Conservation (phyloP, 2,113 vertebrate species). For the Phainopepla nitens region DNA sequence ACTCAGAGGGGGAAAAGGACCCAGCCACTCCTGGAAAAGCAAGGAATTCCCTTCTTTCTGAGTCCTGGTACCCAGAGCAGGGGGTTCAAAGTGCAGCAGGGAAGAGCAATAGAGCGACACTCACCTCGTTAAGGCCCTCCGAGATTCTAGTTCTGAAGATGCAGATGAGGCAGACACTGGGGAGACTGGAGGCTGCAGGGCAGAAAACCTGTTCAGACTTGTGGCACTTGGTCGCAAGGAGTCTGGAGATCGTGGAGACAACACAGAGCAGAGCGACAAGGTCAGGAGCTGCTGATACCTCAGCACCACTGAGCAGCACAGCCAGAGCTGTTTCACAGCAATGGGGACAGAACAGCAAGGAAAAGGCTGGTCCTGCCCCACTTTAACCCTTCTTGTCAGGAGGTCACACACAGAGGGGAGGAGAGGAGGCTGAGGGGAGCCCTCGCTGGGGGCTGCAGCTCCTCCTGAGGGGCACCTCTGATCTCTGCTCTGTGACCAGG, state of each 20-base stretch:
- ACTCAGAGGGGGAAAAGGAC: not conserved
- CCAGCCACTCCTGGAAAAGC: not conserved
- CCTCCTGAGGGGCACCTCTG: not conserved
- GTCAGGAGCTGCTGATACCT: not conserved
- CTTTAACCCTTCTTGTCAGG: too few relatives aligned
- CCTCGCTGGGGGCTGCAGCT: not conserved
- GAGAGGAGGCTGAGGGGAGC: not conserved
- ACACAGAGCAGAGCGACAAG: not conserved
- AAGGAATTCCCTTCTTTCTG: not conserved
- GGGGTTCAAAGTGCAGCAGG: fast-evolving
- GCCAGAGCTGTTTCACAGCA: fast-evolving
- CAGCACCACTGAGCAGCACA: not conserved
- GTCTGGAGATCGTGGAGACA: slow-evolving; percentile 73
- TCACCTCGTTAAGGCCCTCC: slow-evolving; percentile 88
- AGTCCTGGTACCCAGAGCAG: not conserved
- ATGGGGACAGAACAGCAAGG: not conserved
- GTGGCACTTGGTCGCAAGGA: slow-evolving; percentile 82
- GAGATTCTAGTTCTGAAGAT: slow-evolving; percentile 84
- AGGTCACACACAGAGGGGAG: not conserved
- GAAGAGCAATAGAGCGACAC: fast-evolving
- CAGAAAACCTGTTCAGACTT: slow-evolving; percentile 93
- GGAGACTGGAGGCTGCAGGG: slow-evolving; percentile 84
- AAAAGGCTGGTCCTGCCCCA: not conserved
- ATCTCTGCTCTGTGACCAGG: not conserved
- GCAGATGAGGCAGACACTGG: slow-evolving; percentile 71